A percentile compares a stretch with the other conserved stretches of the same genome.
These are phyloP conservation scores for Ornithoptera priamus DNA, from an alignment of 2,888 invertebrate genomes.

Conservation along the genomic window DNA sequence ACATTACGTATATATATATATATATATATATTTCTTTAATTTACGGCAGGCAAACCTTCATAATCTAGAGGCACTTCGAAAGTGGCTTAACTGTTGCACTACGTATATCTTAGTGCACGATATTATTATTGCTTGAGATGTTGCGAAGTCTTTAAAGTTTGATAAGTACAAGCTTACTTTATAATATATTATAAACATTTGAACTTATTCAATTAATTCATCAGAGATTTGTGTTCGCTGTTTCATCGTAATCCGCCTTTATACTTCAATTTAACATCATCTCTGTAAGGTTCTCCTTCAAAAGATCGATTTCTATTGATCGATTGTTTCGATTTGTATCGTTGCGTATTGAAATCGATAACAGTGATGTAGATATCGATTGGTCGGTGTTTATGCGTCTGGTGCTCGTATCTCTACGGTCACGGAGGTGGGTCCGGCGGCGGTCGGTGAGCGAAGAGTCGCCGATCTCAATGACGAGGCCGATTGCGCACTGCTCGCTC, in stretches of 20 bases:
- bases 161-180: conserved; percentile 61
- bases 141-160: conserved; percentile 41
- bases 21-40: conserved; percentile 31
- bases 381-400: conserved; percentile 35
- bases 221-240: too few species aligned
- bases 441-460: conserved; percentile 68
- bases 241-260: too few species aligned
- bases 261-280: too few species aligned
- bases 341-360: too few species aligned
- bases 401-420: conserved; percentile 89
- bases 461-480: conserved; percentile 85
- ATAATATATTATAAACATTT: conserved; percentile 70
- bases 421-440: conserved; percentile 77
- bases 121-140: conserved; percentile 53
- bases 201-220: conserved; percentile 46
- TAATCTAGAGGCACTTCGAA: conserved; percentile 69
- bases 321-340: too few species aligned
- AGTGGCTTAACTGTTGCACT: conserved; percentile 59
- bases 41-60: conserved; percentile 49
- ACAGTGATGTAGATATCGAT: too few species aligned
- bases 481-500: conserved; percentile 89
- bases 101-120: conserved; percentile 51
- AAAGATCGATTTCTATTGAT: too few species aligned
- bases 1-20: conserved; percentile 14
- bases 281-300: too few species aligned